These are phyloP conservation scores for Brachystomella parvula DNA, from an alignment of 1,140 invertebrate genomes.

Conservation along the genomic window DNA sequence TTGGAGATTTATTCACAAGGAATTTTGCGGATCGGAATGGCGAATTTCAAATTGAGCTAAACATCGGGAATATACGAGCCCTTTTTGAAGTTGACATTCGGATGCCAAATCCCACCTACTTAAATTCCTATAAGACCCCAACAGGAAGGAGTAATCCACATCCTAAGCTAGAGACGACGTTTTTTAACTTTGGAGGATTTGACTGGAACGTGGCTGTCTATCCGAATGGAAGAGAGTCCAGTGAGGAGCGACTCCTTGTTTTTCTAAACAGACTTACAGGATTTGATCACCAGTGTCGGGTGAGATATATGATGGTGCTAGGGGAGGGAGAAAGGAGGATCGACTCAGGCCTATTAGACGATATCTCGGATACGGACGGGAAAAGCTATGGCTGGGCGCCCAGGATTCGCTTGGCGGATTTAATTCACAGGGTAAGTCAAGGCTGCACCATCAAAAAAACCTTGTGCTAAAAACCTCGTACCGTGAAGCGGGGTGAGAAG, in stretches of 20 bases:
- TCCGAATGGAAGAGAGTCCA: constrained; percentile 51
- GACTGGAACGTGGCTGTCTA: constrained; percentile 75
- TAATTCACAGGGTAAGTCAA: constrained; percentile 49
- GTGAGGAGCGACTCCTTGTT: constrained; percentile 51
- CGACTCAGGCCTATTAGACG: constrained; percentile 69
- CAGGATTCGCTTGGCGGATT: constrained; percentile 52
- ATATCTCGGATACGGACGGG: constrained; percentile 65
- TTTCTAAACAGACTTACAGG: constrained; percentile 67
- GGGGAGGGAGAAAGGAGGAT: constrained; percentile 63
- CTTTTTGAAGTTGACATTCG: constrained; percentile 64
- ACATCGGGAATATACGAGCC: constrained; percentile 66
- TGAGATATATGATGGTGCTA: constrained; percentile 58
- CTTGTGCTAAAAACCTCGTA: neutral
- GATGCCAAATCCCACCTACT: constrained; percentile 46
- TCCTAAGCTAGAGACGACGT: constrained; percentile 58
- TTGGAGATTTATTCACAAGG: constrained; percentile 61
- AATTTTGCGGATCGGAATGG: constrained; percentile 70
- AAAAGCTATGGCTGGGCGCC: constrained; percentile 65
- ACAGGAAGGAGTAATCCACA: constrained; percentile 28
- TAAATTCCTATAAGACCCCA: constrained; percentile 24
- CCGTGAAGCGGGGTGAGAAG: neutral
- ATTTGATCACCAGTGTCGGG: constrained; percentile 70
- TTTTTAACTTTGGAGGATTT: constrained; percentile 68
- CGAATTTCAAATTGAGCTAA: constrained; percentile 72
- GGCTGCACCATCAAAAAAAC: neutral